phyloP scores from a whole-genome alignment of 2,113 vertebrate genomes.

The Thunnus maccoyii region DNA sequence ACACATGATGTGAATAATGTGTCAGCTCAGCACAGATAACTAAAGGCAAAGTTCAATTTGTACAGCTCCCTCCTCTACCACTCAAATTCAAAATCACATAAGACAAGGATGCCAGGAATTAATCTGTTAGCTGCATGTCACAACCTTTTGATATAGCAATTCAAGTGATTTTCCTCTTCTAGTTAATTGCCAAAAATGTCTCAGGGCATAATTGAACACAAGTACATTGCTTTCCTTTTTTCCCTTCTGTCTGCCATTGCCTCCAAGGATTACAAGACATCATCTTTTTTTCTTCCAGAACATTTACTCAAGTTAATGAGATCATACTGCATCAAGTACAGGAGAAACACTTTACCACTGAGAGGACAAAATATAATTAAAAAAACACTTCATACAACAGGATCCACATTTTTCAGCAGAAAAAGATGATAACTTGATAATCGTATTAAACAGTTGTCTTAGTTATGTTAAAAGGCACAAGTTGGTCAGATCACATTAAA shows the following conservation, averaged over 20 bases:
- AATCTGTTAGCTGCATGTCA: constrained; percentile 69
- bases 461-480: constrained; percentile 93
- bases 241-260: constrained; percentile 33
- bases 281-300: constrained; percentile 26
- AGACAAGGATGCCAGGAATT: constrained; percentile 63
- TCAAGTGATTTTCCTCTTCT: constrained; percentile 52
- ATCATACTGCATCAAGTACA: constrained; percentile 68
- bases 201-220: constrained; percentile 55
- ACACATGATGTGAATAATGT: constrained; percentile 65
- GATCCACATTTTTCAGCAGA: constrained; percentile 86
- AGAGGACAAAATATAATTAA: constrained; percentile 47
- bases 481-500: constrained; percentile 88
- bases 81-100: constrained; percentile 57
- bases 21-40: constrained; percentile 66
- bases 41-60: constrained; percentile 64
- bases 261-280: constrained; percentile 36
- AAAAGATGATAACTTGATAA: constrained; percentile 84
- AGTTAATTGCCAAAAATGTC: constrained; percentile 61
- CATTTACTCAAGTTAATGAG: constrained; percentile 65
- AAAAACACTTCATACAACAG: constrained; percentile 79
- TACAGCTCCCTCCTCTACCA: constrained; percentile 53
- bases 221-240: constrained; percentile 40
- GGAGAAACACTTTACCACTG: constrained; percentile 81
- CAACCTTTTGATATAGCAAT: constrained; percentile 67
- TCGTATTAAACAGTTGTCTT: constrained; percentile 86